Evolutionary conservation across 2,888 invertebrate genomes (phyloP).

Genomic region (Apodemia hepburni): DNA sequence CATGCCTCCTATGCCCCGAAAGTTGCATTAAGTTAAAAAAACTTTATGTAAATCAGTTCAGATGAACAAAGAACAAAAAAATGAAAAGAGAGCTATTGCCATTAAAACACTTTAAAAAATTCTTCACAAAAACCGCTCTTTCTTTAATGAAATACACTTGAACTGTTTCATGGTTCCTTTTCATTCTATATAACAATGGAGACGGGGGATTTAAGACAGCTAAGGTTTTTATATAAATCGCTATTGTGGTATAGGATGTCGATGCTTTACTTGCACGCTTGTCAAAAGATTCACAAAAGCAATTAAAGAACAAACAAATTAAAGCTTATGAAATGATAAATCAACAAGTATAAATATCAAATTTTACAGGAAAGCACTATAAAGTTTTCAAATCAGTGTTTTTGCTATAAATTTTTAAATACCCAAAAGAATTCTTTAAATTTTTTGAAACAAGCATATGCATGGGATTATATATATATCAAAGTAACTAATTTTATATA

Average conservation of each 20-base stretch:
- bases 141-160: constrained; percentile 13
- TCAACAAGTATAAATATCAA: too few species aligned
- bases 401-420: too few species aligned
- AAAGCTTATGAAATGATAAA: too few species aligned
- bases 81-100: neutral
- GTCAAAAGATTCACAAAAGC: neutral
- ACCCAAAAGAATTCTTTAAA: too few species aligned
- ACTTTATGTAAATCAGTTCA: constrained; percentile 1
- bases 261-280: neutral
- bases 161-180: neutral
- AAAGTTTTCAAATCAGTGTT: too few species aligned
- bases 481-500: too few species aligned
- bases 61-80: constrained; percentile 1
- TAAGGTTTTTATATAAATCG: neutral
- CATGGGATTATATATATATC: too few species aligned
- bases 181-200: constrained; percentile 3
- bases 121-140: neutral
- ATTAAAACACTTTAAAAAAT: neutral
- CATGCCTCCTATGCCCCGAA: neutral
- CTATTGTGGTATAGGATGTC: neutral
- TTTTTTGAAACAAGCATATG: too few species aligned
- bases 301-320: too few species aligned
- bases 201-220: neutral
- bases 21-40: neutral
- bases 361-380: too few species aligned